phyloP scores from a whole-genome alignment of 1,140 invertebrate genomes.

The Chlorops oryzae region DNA sequence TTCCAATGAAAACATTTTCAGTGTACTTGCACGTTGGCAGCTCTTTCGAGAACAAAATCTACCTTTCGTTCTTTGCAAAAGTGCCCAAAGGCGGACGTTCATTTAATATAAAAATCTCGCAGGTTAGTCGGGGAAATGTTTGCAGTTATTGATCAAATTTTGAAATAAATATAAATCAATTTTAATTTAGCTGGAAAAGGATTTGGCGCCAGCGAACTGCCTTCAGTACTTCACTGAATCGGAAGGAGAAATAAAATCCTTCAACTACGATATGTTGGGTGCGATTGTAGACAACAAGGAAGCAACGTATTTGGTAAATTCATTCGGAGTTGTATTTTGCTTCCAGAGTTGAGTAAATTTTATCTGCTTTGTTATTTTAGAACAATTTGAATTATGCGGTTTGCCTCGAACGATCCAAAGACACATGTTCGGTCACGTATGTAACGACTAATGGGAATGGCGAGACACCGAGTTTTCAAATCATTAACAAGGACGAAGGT shows the following conservation, averaged over 20 bases:
- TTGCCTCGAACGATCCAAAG: conserved; percentile 59
- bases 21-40: conserved; percentile 67
- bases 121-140: conserved; percentile 47
- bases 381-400: conserved; percentile 76
- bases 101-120: conserved; percentile 62
- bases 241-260: conserved; percentile 60
- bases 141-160: conserved; percentile 19
- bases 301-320: conserved; percentile 54
- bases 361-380: conserved; percentile 52
- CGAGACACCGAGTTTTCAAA: conserved; percentile 54
- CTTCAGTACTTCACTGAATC: conserved; percentile 61
- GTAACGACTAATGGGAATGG: conserved; percentile 52
- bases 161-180: not conserved
- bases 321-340: not conserved
- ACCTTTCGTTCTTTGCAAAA: conserved; percentile 59
- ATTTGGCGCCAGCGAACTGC: conserved; percentile 56
- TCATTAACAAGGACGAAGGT: conserved; percentile 58
- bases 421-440: conserved; percentile 62
- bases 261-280: conserved; percentile 61
- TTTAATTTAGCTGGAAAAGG: conserved; percentile 21
- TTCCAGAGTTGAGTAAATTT: not conserved
- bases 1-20: conserved; percentile 48
- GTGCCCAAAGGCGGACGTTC: conserved; percentile 49
- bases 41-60: conserved; percentile 54
- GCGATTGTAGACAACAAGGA: conserved; percentile 51